These are phyloP conservation scores for Lordiphosa clarofinis DNA, from an alignment of 1,140 invertebrate genomes.

Conservation along the genomic window DNA sequence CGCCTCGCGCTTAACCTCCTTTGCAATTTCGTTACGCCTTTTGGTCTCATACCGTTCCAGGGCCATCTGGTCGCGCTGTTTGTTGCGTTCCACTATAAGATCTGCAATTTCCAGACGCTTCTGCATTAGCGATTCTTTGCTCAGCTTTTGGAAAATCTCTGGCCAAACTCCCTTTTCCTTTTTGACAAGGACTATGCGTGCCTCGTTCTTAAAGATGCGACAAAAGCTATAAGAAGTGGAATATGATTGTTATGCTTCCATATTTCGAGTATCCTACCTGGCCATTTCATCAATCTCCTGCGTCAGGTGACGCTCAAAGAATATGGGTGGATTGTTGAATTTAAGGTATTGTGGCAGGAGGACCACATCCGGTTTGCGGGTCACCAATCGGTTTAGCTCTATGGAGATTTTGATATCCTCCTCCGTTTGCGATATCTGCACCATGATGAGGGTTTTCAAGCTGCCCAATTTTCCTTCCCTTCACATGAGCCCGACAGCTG, in stretches of 20 bases:
- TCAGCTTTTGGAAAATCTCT: constrained; percentile 66
- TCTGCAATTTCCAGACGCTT: constrained; percentile 73
- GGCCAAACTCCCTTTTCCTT: constrained; percentile 74
- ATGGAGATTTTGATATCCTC: constrained; percentile 77
- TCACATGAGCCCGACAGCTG: constrained; percentile 9
- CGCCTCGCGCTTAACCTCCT: constrained; percentile 65
- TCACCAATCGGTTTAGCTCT: constrained; percentile 71
- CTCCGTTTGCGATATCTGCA: constrained; percentile 74
- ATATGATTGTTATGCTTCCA: too few relatives aligned
- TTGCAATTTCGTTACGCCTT: constrained; percentile 63
- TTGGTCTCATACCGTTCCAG: constrained; percentile 68
- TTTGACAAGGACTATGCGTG: constrained; percentile 72
- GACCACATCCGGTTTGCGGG: constrained; percentile 72
- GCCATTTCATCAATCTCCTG: constrained; percentile 73
- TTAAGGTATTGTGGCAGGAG: constrained; percentile 69
- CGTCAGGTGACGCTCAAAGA: constrained; percentile 68
- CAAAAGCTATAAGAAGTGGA: constrained; percentile 46
- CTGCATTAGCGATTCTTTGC: constrained; percentile 56
- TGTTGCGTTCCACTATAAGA: constrained; percentile 70
- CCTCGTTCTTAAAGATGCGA: constrained; percentile 75
- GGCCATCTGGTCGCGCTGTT: constrained; percentile 66
- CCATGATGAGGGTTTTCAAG: constrained; percentile 51
- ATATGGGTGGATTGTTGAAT: constrained; percentile 77
- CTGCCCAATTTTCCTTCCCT: constrained; percentile 15
- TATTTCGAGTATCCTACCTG: constrained; percentile 19